phyloP scores from a whole-genome alignment of 1,140 invertebrate species.

The Oryctes rhinoceros region DNA sequence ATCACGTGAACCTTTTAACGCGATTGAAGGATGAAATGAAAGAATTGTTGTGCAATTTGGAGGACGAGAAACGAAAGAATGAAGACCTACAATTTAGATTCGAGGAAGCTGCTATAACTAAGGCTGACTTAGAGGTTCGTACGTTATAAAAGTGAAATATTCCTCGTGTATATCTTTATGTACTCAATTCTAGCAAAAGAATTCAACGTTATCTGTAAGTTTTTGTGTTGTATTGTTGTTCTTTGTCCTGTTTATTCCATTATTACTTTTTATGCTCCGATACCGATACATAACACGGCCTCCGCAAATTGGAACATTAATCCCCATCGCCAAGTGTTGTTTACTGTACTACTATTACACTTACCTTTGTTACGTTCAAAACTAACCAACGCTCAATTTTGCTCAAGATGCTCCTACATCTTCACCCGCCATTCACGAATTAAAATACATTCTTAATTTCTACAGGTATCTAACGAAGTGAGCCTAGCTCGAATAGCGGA shows the following conservation, averaged over 20 bases:
- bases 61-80: conserved; percentile 86
- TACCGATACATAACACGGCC: too few relatives aligned
- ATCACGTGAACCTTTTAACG: conserved; percentile 60
- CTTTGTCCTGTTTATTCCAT: neutral
- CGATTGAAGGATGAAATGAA: conserved; percentile 73
- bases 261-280: neutral
- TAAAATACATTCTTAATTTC: neutral
- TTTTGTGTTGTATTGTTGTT: neutral
- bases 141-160: neutral
- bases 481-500: conserved; percentile 65
- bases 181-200: conserved; percentile 40
- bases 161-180: neutral
- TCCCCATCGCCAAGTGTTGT: too few relatives aligned
- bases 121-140: conserved; percentile 81
- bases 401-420: too few relatives aligned
- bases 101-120: conserved; percentile 86
- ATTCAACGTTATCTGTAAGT: conserved; percentile 5
- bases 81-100: conserved; percentile 93
- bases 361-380: too few relatives aligned
- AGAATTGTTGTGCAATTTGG: conserved; percentile 73
- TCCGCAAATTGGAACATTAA: neutral
- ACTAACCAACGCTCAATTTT: neutral
- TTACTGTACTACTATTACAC: too few relatives aligned
- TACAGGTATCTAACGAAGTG: conserved; percentile 62
- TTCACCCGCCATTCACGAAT: too few relatives aligned